Conservation (phyloP, 2,797 vertebrate genomes). For the Phalanger gymnotis region DNA sequence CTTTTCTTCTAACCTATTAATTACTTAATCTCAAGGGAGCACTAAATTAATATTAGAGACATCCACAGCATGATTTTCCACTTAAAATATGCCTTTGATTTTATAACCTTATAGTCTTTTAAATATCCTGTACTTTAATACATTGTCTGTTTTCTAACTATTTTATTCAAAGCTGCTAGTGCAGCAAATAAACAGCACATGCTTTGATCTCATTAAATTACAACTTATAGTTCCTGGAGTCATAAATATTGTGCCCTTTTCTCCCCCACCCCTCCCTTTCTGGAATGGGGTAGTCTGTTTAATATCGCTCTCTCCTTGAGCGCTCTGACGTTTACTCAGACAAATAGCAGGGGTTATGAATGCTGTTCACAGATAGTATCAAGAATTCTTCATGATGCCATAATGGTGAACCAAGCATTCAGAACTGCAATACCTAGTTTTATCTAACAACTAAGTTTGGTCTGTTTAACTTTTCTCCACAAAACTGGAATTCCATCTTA, state of each 20-base stretch:
- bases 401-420: constrained; percentile 82
- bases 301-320: constrained; percentile 89
- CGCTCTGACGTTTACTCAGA: constrained; percentile 87
- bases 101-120: constrained; percentile 78
- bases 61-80: constrained; percentile 71
- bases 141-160: constrained; percentile 80
- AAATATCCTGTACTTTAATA: constrained; percentile 76
- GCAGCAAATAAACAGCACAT: constrained; percentile 84
- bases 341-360: constrained; percentile 89
- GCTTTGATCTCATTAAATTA: constrained; percentile 90
- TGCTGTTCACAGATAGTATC: constrained; percentile 87
- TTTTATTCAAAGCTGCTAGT: constrained; percentile 81
- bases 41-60: constrained; percentile 82
- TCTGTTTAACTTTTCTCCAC: constrained; percentile 87
- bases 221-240: constrained; percentile 87
- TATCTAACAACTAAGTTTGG: constrained; percentile 86
- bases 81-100: constrained; percentile 81
- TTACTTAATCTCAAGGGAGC: constrained; percentile 81
- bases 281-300: constrained; percentile 87
- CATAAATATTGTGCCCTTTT: constrained; percentile 87
- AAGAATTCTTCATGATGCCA: constrained; percentile 87
- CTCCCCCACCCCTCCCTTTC: constrained; percentile 83
- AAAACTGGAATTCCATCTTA: constrained; percentile 87
- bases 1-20: constrained; percentile 79
- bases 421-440: constrained; percentile 82